Evolutionary conservation across 2,113 vertebrate species (phyloP).

Genomic region (Pluvialis apricaria): DNA sequence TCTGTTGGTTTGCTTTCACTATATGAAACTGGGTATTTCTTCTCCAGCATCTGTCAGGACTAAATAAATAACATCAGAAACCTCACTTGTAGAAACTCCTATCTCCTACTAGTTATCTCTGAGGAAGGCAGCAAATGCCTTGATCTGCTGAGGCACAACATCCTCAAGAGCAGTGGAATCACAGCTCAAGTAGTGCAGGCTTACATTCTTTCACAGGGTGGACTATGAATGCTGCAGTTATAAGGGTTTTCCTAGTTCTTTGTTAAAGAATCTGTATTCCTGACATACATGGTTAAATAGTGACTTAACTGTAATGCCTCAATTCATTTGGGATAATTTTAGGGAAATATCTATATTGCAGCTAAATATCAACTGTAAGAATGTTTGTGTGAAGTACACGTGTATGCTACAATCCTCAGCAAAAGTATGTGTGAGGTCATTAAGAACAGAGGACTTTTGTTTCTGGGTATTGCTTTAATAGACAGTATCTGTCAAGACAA

Average conservation of each 20-base stretch:
- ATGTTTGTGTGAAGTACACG: not conserved
- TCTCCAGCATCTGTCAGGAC: not conserved
- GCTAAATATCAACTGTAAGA: not conserved
- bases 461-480: not conserved
- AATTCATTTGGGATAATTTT: not conserved
- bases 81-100: not conserved
- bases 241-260: not conserved
- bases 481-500: not conserved
- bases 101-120: not conserved
- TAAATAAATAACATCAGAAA: not conserved
- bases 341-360: not conserved
- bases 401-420: not conserved
- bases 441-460: not conserved
- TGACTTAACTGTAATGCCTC: not conserved
- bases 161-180: not conserved
- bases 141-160: not conserved
- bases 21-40: not conserved
- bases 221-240: not conserved
- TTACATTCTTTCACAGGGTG: not conserved
- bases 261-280: not conserved
- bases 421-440: not conserved
- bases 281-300: not conserved
- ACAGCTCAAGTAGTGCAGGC: not conserved
- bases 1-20: not conserved
- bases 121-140: not conserved